Percentiles rank a stretch among this genome's conserved stretches.
Evolutionary conservation across 2,113 vertebrate genomes (phyloP).

Genomic region (Lepidothrix coronata): DNA sequence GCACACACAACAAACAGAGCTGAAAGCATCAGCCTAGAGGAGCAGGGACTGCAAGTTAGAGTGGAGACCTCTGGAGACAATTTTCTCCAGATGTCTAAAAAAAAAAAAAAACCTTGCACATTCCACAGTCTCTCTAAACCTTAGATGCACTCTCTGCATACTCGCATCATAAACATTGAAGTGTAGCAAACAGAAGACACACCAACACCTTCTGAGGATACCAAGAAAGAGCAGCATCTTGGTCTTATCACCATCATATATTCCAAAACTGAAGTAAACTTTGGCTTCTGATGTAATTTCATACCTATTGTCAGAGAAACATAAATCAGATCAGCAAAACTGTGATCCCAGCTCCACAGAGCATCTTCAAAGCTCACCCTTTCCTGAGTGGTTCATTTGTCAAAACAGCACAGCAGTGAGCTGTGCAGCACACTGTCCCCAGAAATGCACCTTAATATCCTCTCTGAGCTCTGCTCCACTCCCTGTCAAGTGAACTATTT

Average conservation of each 20-base stretch:
- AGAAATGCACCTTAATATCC: too few species aligned
- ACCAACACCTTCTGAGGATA: background rate
- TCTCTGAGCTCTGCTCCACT: background rate
- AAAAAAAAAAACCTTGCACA: background rate
- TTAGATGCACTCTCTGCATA: background rate
- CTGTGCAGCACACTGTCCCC: background rate
- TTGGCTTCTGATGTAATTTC: background rate
- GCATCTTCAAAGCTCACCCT: background rate
- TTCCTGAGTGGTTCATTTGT: fast-evolving
- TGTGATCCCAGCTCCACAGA: background rate
- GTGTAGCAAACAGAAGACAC: background rate
- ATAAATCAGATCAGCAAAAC: background rate
- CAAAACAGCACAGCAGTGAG: background rate
- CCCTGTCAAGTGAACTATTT: background rate
- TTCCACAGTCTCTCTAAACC: background rate
- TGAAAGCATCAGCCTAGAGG: background rate
- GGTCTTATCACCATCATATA: background rate
- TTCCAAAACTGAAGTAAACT: background rate
- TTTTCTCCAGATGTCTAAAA: background rate
- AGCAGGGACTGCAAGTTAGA: background rate
- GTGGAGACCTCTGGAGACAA: background rate
- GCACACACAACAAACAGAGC: background rate
- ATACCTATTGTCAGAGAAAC: background rate
- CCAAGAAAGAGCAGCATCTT: background rate
- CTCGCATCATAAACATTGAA: background rate